phyloP scores from a whole-genome alignment of 2,797 vertebrate genomes.

The Chelon auratus region DNA sequence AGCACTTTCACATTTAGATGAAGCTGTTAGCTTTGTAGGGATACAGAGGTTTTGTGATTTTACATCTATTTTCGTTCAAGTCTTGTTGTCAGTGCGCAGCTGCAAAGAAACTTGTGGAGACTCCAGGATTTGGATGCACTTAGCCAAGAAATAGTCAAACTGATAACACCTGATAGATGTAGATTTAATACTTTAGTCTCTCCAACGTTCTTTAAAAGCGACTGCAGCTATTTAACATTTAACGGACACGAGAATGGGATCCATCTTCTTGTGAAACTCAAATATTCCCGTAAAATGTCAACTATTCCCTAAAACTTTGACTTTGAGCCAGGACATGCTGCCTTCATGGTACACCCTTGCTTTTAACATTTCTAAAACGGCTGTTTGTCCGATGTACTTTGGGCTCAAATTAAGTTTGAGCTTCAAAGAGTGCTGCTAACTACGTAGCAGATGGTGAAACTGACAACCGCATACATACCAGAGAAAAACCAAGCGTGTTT shows the following conservation, averaged over 20 bases:
- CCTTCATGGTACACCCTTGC: conserved; percentile 10
- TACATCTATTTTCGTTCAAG: neutral
- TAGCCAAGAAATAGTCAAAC: neutral
- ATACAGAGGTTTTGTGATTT: neutral
- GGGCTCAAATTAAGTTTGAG: conserved; percentile 30
- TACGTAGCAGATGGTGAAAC: conserved; percentile 52
- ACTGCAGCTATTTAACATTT: neutral
- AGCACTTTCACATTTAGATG: neutral
- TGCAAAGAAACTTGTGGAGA: neutral
- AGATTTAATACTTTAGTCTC: neutral
- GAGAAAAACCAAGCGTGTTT: conserved; percentile 61
- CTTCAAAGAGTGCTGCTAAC: conserved; percentile 59
- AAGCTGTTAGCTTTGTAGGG: neutral
- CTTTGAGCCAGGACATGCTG: neutral
- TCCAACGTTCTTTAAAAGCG: neutral
- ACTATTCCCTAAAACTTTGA: neutral
- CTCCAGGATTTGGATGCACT: no score
- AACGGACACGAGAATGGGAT: neutral
- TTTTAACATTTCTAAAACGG: conserved; percentile 20
- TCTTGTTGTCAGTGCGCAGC: neutral
- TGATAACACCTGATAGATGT: neutral
- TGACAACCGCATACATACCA: conserved; percentile 64
- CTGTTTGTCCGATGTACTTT: conserved; percentile 15
- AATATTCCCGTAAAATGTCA: neutral
- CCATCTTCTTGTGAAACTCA: conserved; percentile 7